A percentile compares a stretch with the other conserved stretches of the same genome.
Conservation (phyloP, 2,113 vertebrate genomes). For the Albula glossodonta region DNA sequence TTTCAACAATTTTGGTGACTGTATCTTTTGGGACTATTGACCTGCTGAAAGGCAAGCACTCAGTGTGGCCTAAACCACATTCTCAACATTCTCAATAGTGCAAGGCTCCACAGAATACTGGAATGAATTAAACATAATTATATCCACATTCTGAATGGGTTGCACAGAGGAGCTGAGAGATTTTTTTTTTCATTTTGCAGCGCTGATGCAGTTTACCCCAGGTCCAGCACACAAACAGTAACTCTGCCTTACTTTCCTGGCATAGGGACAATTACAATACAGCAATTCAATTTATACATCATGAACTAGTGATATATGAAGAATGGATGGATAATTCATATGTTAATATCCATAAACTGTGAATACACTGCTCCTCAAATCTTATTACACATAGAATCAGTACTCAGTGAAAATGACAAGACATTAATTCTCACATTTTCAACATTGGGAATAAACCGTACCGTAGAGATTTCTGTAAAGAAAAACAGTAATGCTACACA, state of each 20-base stretch:
- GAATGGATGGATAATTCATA: neutral
- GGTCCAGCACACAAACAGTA: slow-evolving; percentile 22
- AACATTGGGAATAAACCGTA: too few relatives aligned
- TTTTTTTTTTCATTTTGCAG: slow-evolving; percentile 22
- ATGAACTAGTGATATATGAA: neutral
- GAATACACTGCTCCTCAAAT: neutral
- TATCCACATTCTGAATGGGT: slow-evolving; percentile 27
- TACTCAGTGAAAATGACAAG: too few relatives aligned
- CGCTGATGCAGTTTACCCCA: neutral
- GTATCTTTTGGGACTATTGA: neutral
- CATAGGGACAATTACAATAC: neutral
- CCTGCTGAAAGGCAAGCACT: slow-evolving; percentile 25
- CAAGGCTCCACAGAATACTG: slow-evolving; percentile 40
- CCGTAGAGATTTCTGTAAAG: too few relatives aligned
- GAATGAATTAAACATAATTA: slow-evolving; percentile 38
- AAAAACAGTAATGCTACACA: too few relatives aligned
- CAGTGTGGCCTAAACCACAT: slow-evolving; percentile 5
- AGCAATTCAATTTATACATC: neutral
- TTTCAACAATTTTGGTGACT: neutral
- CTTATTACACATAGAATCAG: too few relatives aligned
- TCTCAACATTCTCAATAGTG: slow-evolving; percentile 31
- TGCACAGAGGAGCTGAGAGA: slow-evolving; percentile 7
- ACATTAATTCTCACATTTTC: too few relatives aligned
- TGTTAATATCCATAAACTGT: neutral
- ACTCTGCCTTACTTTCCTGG: neutral